Evolutionary conservation across 2,888 invertebrate species (phyloP), one percentile per base, ranked within the genome.

Genomic region (Ditula angustiorana): DNA sequence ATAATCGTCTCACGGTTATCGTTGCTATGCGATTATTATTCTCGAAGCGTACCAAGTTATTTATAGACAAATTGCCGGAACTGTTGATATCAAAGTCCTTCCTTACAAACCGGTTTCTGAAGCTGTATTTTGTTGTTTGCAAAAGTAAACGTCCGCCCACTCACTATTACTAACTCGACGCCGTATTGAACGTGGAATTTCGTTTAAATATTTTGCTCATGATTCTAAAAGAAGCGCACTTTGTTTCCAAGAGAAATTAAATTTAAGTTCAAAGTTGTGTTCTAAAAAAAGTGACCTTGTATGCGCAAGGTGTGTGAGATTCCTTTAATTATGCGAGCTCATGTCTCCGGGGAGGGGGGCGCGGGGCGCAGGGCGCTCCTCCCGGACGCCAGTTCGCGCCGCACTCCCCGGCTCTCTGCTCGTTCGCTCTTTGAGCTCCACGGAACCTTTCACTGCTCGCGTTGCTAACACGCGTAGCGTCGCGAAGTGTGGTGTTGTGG

Each of bases 401-500:
- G 87, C 85, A 88, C 90, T 87, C 85, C 87, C 89, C 88, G 82
- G 85, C 84, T 86, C 88, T 82, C 81, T 87, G 82, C 81, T 86
- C 83, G 83, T 85, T 82, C 86, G 85, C 85, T 87, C 86, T 87
- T 86, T 85, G 82, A 81, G 82, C 83, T 84, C 82, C 86, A 86
- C 87, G 86, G 86, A 87, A 85, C 91, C 90, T 92, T 90, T 92
- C 90, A 90, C 90, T 86, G 85, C 77, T 82, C 87, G 86, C 85
- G 82, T 82, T 86, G 86, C 85, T 82, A 86, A 83, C 82, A 78
- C 78, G 77, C 82, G 83, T 87, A 83, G 83, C 87, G 80, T 83
- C 81, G 85, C 85, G 86, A 87, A 90, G 91, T 92, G 91, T 87
- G 86, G 90, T 91, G 90, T 85, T 87, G 92, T 90, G 87, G 82